Evolutionary conservation across 2,113 vertebrate genomes (phyloP), one percentile per base, ranked within the genome.

Genomic region (Myanophis thanlyinensis): DNA sequence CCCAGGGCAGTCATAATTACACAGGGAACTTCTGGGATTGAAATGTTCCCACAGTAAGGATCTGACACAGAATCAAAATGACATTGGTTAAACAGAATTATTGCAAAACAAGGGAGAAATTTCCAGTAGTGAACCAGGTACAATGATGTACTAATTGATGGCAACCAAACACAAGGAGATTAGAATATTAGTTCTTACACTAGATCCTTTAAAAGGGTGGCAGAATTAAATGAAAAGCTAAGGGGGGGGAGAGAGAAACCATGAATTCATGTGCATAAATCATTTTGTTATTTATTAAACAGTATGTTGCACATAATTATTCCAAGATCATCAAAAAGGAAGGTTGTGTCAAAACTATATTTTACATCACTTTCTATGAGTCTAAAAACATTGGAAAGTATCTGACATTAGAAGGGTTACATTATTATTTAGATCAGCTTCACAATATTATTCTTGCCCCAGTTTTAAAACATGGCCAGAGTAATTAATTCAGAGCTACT

Each of bases 241-340:
- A 18, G 25, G 25, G 44, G 54, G 47, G 25, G 25, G 44, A 44
- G 47, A 25, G 25, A 62, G 40, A 59, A 56, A 13, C 12, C 18
- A 52, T 88, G 30, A 47, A 49, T n/a, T n/a, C n/a, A 51, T n/a
- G 67, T n/a, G 49, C 5, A 87, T 27, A 51, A 48, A 13, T 12
- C 11, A 0, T 53, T 40, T 13, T 11, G 1, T n/a, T 48, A 11
- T 92, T 73, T n/a, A n/a, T 40, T 53, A 46, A 86, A 93, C 92
- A 91, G 18, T 0, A 1, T 44, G 56, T 52, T 90, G 47, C 7
- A n/a, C 27, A 2, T 47, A 0, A 3, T 59, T 12, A 0, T 51
- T 90, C 93, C 89, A 92, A n/a, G 18, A 27, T 49, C 73, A 87
- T 92, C 89, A 54, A 49, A 91, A 85, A 53, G 90, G 44, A 0